These are phyloP conservation scores for Zygaena filipendulae DNA, from an alignment of 2,888 invertebrate genomes.

Conservation along the genomic window DNA sequence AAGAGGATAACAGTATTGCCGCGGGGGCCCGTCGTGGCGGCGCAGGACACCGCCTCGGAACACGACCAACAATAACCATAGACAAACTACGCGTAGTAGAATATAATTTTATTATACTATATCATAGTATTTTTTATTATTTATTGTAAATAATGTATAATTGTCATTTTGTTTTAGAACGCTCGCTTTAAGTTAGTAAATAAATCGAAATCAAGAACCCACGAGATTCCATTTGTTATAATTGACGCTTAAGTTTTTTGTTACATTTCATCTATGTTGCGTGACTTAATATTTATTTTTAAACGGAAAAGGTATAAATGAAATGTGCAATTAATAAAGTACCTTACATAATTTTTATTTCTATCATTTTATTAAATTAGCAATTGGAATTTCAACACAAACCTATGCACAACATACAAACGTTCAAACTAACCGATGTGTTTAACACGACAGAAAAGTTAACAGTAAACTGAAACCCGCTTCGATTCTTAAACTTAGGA, in stretches of 20 bases:
- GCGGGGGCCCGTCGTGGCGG: constrained; percentile 53
- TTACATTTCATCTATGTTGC: too few relatives aligned
- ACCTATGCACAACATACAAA: constrained; percentile 46
- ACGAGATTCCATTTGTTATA: constrained; percentile 7
- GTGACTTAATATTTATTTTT: too few relatives aligned
- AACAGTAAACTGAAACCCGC: constrained; percentile 38
- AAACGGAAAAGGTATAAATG: constrained; percentile 29
- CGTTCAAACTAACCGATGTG: constrained; percentile 41
- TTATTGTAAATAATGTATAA: constrained; percentile 58
- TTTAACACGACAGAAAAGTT: too few relatives aligned
- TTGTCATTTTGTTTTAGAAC: constrained; percentile 32
- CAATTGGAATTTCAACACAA: constrained; percentile 48
- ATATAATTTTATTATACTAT: neutral
- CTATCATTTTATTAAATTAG: constrained; percentile 44
- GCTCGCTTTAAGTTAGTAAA: constrained; percentile 11
- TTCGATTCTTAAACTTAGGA: constrained; percentile 24
- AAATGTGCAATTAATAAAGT: constrained; percentile 49
- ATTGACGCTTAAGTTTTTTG: too few relatives aligned
- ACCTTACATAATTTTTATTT: constrained; percentile 52
- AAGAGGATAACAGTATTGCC: constrained; percentile 57
- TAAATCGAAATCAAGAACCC: constrained; percentile 7
- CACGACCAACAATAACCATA: constrained; percentile 1
- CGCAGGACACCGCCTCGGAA: constrained; percentile 37
- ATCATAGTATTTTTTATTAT: constrained; percentile 23
- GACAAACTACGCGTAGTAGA: neutral